Base-by-base conservation (phyloP, 2,797 vertebrate genomes). In the Remorina albescens region DNA sequence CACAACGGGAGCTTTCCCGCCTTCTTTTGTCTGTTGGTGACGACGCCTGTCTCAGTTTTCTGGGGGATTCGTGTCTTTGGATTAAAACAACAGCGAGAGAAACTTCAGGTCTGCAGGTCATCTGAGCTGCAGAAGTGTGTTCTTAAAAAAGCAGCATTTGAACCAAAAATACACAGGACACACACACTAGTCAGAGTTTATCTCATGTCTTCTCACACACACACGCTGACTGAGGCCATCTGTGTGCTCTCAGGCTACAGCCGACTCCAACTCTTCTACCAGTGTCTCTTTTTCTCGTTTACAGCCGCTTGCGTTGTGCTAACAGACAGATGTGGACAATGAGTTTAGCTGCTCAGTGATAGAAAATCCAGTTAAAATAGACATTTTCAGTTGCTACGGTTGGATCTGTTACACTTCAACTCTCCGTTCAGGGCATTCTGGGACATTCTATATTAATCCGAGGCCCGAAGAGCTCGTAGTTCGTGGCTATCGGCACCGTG, bases 221-320 rank as follows among this genome's bases (percentile, higher is more conserved):
- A 18, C n/a, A 21, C 39, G 11, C 26, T 11, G 25, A 9, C 34
- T 6, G 8, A 62, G 37, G 46, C n/a, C 72, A 58, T 67, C 51
- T 75, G 78, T 54, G 67, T 59, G 36, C 62, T 70, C 72, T 67
- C 23, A 0, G 67, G 77, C 59, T 59, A 21, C 55, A 49, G 53
- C 46, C 21, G 7, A 56, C 56, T 61, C 39, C 1, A 1, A 53
- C 39, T 65, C 41, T 21, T 56, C 42, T 2, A 46, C 51, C 30
- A 18, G 58, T 2, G 25, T 51, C 44, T 66, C 15, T 37, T 19
- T 46, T 19, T 46, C 21, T 72, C 23, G 30, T 61, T 49, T n/a
- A 49, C 1, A 32, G 2, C n/a, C 26, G 2, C 15, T 49, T 18
- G 2, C n/a, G 0, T 15, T 0, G 12, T 16, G 26, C 34, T 65